Evolutionary conservation across 2,888 invertebrate genomes (phyloP).

Genomic region (Papilio elwesi): DNA sequence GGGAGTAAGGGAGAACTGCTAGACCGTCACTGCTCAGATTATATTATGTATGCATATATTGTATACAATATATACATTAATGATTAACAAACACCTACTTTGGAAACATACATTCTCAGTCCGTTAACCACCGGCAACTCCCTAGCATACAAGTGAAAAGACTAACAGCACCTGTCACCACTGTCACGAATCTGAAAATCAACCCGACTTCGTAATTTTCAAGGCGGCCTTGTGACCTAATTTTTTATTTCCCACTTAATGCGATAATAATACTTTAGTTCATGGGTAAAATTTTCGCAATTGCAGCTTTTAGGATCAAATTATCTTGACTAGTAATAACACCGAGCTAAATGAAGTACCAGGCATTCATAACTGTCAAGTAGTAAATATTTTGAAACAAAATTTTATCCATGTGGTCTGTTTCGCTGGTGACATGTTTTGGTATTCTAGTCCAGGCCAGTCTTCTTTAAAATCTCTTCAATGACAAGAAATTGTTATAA

Average conservation of each 20-base stretch:
- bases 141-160: constrained; percentile 8
- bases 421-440: too few species aligned
- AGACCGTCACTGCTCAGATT: too few species aligned
- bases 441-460: too few species aligned
- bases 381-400: too few species aligned
- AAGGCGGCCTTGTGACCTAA: constrained; percentile 7
- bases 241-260: not conserved
- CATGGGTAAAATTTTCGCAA: not conserved
- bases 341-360: not conserved
- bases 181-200: constrained; percentile 22
- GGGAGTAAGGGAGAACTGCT: too few species aligned
- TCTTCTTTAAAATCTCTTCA: too few species aligned
- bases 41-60: too few species aligned
- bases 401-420: too few species aligned
- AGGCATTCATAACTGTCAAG: not conserved
- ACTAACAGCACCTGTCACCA: constrained; percentile 14
- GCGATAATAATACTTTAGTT: not conserved
- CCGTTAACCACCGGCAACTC: constrained; percentile 1
- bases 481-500: too few species aligned
- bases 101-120: not conserved
- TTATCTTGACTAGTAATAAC: too few species aligned
- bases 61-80: too few species aligned
- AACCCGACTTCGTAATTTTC: constrained; percentile 5
- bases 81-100: constrained; percentile 2
- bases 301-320: too few species aligned